Evolutionary conservation across 2,888 invertebrate genomes (phyloP).

Genomic region (Phyllotreta striolata): DNA sequence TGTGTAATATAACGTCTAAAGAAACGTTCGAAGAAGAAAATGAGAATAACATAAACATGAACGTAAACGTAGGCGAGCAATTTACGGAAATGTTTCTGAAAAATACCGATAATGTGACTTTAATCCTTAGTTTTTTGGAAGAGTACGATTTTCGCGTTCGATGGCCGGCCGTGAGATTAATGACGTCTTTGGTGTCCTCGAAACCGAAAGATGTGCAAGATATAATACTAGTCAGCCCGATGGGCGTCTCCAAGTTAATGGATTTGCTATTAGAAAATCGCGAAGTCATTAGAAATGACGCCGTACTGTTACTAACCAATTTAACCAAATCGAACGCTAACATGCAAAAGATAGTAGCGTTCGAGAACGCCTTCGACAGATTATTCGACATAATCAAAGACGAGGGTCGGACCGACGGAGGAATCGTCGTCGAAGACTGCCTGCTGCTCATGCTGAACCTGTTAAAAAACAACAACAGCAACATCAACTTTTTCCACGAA

Average conservation of each 20-base stretch:
- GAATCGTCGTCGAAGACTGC: constrained; percentile 98
- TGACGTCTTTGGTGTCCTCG: constrained; percentile 88
- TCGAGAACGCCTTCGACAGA: constrained; percentile 97
- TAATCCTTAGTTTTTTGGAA: constrained; percentile 85
- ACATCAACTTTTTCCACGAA: constrained; percentile 98
- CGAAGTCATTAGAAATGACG: constrained; percentile 96
- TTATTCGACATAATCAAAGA: constrained; percentile 91
- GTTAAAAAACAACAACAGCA: constrained; percentile 93
- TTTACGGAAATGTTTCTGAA: constrained; percentile 98
- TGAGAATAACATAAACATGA: constrained; percentile 62
- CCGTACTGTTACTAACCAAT: constrained; percentile 87
- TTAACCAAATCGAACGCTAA: constrained; percentile 95
- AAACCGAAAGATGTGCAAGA: constrained; percentile 88
- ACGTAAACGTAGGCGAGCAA: constrained; percentile 79
- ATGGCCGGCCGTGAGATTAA: constrained; percentile 86
- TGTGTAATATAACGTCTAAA: constrained; percentile 88
- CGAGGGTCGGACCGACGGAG: constrained; percentile 77
- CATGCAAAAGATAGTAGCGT: constrained; percentile 98
- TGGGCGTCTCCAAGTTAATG: constrained; percentile 98
- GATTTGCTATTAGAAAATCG: constrained; percentile 92
- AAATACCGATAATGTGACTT: constrained; percentile 81
- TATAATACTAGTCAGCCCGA: constrained; percentile 87
- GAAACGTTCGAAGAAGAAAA: constrained; percentile 84
- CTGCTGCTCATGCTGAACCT: constrained; percentile 91
- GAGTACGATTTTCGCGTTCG: constrained; percentile 96